Evolutionary conservation across 1,140 invertebrate genomes (phyloP), one percentile per base, ranked within the genome.

Genomic region (Atopsyche davidsoni): DNA sequence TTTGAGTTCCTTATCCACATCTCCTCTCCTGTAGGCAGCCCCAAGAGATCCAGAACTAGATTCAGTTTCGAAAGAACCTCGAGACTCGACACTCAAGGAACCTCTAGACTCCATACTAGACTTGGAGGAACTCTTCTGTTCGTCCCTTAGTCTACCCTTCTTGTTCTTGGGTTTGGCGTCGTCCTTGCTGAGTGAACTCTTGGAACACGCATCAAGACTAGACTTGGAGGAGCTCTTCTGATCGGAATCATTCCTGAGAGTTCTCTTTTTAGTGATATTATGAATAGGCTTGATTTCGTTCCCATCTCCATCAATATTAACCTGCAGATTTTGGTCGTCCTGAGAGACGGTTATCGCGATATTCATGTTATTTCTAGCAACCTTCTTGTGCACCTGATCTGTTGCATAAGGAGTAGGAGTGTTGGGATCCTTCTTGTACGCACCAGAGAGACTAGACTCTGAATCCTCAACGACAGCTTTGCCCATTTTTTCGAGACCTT

Each of bases 41-140:
- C 80, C 79, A 25, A 84, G 68, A 21, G 82, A 84, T 4, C 83
- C 82, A n/a, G 81, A 86, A 56, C 83, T 86, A 19, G 82, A 85
- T 64, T 83, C 81, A 16, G 78, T 83, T 69, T 83, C 81, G 55
- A 82, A 75, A 1, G 81, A 83, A 18, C 80, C 80, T 54, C 77
- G 72, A 0, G 80, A 82, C 62, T 83, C 81, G 2, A 81, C 77
- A 59, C 77, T 79, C 4, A 79, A 59, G 4, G 77, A 79, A 6
- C 76, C 76, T 55, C 72, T 76, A 4, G 77, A 79, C 55, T 79
- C 77, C 49, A 79, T 75, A 53, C 77, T 79, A 2, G 77, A 79
- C 60, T 79, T 79, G 11, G 77, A 79, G 10, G 72, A 75, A 53
- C 72, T 75, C 49, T 75, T 75, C 56, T 75, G 72, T 41, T 75